Percentiles rank a stretch among this genome's conserved stretches.
Conservation (phyloP, 2,113 vertebrate species). For the Cervus canadensis region DNA sequence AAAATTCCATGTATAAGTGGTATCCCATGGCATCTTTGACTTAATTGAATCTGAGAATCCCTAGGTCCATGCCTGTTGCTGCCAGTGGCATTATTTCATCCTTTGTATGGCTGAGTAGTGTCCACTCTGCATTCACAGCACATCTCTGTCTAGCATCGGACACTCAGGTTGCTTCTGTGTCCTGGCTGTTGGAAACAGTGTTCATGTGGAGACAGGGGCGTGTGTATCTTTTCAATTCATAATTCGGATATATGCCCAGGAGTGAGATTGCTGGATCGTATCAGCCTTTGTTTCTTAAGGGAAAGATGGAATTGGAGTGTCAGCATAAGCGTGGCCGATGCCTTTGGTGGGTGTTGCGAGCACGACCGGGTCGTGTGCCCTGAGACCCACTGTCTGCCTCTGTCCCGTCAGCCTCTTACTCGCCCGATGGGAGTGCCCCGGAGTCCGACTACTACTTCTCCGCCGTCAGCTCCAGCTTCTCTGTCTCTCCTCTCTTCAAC, state of each 20-base stretch:
- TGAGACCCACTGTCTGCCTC: neutral
- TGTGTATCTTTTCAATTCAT: rapidly evolving
- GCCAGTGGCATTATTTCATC: rapidly evolving
- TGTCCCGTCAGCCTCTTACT: constrained; percentile 84
- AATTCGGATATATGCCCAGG: neutral
- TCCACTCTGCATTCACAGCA: rapidly evolving
- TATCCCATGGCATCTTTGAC: neutral
- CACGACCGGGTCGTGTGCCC: rapidly evolving
- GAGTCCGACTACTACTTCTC: constrained; percentile 94
- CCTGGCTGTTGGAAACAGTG: neutral
- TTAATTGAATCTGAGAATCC: neutral
- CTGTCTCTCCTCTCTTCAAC: constrained; percentile 91
- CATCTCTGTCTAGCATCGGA: rapidly evolving
- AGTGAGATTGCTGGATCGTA: neutral
- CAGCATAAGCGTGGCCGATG: neutral
- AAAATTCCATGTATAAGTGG: neutral
- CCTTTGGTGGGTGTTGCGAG: neutral
- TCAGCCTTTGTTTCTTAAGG: neutral
- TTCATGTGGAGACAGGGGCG: neutral
- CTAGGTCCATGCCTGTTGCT: rapidly evolving
- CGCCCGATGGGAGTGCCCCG: constrained; percentile 87
- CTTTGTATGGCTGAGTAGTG: rapidly evolving
- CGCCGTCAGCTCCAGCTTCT: constrained; percentile 95
- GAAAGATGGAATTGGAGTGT: neutral
- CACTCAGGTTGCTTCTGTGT: neutral